These are phyloP conservation scores for Lampris incognitus DNA, from an alignment of 2,113 vertebrate genomes.

Conservation along the genomic window DNA sequence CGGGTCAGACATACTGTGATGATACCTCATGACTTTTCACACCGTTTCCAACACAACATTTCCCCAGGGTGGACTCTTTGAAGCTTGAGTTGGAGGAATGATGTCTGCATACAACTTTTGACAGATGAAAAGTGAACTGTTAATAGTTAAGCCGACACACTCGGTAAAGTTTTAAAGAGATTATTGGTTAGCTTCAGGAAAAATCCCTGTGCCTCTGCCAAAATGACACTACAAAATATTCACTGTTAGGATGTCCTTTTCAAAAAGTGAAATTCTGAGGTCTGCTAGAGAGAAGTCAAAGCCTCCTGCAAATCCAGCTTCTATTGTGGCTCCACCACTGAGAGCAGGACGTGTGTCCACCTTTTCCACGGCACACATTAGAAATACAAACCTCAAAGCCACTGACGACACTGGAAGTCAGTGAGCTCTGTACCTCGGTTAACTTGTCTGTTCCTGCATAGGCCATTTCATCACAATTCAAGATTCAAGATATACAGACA, in stretches of 20 bases:
- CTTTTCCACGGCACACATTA: no score
- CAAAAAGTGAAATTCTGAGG: constrained; percentile 2
- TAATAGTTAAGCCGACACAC: constrained; percentile 6
- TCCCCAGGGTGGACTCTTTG: constrained; percentile 13
- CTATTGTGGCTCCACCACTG: no score
- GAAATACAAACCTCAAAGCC: no score
- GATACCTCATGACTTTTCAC: constrained; percentile 7
- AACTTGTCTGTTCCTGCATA: no score
- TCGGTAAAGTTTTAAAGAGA: constrained; percentile 9
- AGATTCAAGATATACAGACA: no score
- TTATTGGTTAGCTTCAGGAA: constrained; percentile 25
- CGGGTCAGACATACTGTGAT: constrained; percentile 25
- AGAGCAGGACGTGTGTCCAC: no score
- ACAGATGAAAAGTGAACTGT: constrained; percentile 39
- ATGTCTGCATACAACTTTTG: not conserved
- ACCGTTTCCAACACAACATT: constrained; percentile 21
- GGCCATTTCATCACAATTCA: no score
- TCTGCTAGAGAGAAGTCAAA: not conserved
- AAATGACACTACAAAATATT: constrained; percentile 14
- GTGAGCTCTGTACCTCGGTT: no score
- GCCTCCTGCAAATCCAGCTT: no score
- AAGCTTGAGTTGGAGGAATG: constrained; percentile 15
- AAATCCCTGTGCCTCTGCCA: constrained; percentile 16
- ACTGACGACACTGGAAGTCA: no score
- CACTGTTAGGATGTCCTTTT: constrained; percentile 12